These are phyloP conservation scores for Catostylus mosaicus DNA, from an alignment of 30 jellyfish, hydroid and myxozoan genomes.

Conservation along the genomic window DNA sequence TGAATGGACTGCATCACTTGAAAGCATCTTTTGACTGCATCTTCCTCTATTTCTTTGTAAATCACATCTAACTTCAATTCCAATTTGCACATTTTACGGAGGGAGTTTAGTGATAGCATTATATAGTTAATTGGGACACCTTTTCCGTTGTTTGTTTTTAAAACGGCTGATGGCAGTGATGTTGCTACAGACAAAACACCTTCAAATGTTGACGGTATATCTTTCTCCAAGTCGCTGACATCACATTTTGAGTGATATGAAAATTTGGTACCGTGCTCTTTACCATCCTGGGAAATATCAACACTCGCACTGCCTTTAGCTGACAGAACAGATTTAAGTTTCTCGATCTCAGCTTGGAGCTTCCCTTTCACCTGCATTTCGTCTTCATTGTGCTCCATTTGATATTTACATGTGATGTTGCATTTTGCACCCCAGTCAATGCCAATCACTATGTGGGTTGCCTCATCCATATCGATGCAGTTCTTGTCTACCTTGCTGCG, in stretches of 20 bases:
- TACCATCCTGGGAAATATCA: slow-evolving; percentile 25
- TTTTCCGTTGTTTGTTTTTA: slow-evolving; percentile 55
- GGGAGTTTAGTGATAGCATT: slow-evolving; percentile 39
- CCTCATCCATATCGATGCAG: slow-evolving; percentile 32
- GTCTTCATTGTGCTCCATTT: slow-evolving; percentile 30
- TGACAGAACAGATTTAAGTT: slow-evolving; percentile 18
- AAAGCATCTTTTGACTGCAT: slow-evolving; percentile 18
- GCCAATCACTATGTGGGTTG: slow-evolving; percentile 77
- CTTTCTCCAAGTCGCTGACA: slow-evolving; percentile 40
- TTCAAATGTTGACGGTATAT: slow-evolving; percentile 63
- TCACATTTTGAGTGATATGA: slow-evolving; percentile 58
- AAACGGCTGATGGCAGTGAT: slow-evolving; percentile 42
- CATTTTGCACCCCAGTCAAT: slow-evolving; percentile 83
- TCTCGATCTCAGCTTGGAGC: slow-evolving; percentile 50
- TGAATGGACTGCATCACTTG: slow-evolving; percentile 32
- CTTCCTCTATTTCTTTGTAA: slow-evolving; percentile 50
- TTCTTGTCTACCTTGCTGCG: slow-evolving; percentile 39
- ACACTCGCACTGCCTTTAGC: slow-evolving; percentile 48
- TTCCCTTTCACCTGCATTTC: slow-evolving; percentile 46
- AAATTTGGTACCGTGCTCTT: slow-evolving; percentile 15
- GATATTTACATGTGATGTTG: slow-evolving; percentile 53
- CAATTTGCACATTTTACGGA: slow-evolving; percentile 55
- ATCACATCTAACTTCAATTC: not conserved
- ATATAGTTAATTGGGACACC: slow-evolving; percentile 53
- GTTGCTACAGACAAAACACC: slow-evolving; percentile 44